Percentiles rank a stretch among this genome's conserved stretches.
Evolutionary conservation across 2,888 invertebrate species (phyloP).

Genomic region (Lochmaea crataegi): DNA sequence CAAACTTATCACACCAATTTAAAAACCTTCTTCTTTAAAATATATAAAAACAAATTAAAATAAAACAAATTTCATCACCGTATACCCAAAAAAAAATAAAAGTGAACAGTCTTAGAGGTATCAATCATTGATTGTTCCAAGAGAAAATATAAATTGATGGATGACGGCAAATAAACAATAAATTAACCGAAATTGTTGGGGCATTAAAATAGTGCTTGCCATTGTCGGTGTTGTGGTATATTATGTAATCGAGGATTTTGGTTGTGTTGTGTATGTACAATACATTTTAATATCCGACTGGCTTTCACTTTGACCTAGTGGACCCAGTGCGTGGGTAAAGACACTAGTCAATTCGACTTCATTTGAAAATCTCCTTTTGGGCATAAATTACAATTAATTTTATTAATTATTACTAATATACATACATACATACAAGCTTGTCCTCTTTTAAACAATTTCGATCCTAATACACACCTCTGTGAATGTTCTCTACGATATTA

Average conservation of each 20-base stretch:
- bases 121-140: conserved; percentile 1
- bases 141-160: background rate
- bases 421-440: too few species aligned
- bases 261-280: conserved; percentile 34
- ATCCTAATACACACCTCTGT: too few species aligned
- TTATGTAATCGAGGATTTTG: conserved; percentile 50
- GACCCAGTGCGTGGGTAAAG: conserved; percentile 42
- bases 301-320: conserved; percentile 51
- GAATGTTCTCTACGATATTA: too few species aligned
- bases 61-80: background rate
- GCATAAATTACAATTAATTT: too few species aligned
- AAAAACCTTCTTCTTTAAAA: background rate
- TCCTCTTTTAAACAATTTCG: too few species aligned
- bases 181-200: background rate
- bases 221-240: conserved; percentile 4
- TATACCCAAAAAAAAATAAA: background rate
- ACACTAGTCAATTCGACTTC: conserved; percentile 39
- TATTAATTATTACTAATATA: too few species aligned
- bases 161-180: background rate
- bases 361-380: background rate
- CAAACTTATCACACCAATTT: background rate
- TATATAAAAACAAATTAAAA: background rate
- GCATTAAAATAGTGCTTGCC: conserved; percentile 4
- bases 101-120: background rate
- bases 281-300: conserved; percentile 39